phyloP scores from a whole-genome alignment of 2,113 vertebrate genomes.

The Siphamia tubifer region DNA sequence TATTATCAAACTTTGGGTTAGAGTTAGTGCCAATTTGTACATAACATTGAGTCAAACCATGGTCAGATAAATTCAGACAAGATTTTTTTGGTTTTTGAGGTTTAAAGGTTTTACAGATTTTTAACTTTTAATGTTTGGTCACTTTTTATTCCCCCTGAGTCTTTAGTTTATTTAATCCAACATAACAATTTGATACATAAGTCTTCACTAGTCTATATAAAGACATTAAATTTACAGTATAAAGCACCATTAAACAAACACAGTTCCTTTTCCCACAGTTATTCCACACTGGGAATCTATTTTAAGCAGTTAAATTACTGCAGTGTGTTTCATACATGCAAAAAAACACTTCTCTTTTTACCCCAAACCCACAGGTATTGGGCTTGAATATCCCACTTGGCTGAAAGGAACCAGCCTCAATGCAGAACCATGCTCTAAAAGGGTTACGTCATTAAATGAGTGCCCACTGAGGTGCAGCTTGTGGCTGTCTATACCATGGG shows the following conservation, averaged over 20 bases:
- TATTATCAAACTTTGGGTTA: too few relatives aligned
- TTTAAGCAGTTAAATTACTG: constrained; percentile 57
- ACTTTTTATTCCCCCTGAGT: too few relatives aligned
- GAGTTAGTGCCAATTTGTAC: too few relatives aligned
- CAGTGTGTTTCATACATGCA: constrained; percentile 53
- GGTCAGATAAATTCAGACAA: too few relatives aligned
- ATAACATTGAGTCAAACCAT: too few relatives aligned
- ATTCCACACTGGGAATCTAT: constrained; percentile 46
- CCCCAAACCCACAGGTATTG: constrained; percentile 65
- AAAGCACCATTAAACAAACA: constrained; percentile 15
- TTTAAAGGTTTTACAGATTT: too few relatives aligned
- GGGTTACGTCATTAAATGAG: constrained; percentile 41
- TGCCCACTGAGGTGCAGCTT: constrained; percentile 14
- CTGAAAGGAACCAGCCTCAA: constrained; percentile 13
- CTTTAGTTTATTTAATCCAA: too few relatives aligned
- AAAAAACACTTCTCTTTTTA: constrained; percentile 58
- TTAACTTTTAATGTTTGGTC: too few relatives aligned
- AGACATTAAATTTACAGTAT: constrained; percentile 3
- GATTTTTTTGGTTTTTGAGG: too few relatives aligned
- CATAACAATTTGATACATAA: too few relatives aligned
- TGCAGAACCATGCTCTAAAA: constrained; percentile 22
- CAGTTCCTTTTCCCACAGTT: constrained; percentile 36
- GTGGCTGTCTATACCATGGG: constrained; percentile 15
- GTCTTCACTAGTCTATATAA: background rate
- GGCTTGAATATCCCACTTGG: constrained; percentile 52